Conservation (phyloP, 2,797 vertebrate genomes). For the Anguilla pacifica region DNA sequence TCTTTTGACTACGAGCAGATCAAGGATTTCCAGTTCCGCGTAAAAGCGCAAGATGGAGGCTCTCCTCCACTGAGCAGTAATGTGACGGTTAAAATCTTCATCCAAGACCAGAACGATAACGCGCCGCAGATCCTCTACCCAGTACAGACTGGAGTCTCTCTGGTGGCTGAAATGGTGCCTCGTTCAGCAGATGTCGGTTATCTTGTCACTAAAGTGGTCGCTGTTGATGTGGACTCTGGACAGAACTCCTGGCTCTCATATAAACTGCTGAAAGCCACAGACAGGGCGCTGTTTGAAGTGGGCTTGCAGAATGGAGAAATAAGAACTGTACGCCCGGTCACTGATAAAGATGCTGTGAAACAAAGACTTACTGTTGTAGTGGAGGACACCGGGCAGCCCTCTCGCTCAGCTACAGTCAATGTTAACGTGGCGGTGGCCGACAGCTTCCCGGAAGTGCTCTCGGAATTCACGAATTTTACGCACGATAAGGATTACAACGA, state of each 20-base stretch:
- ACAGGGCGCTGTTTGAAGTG: constrained; percentile 78
- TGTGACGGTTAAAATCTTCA: constrained; percentile 65
- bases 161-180: constrained; percentile 65
- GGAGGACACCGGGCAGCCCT: constrained; percentile 71
- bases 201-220: constrained; percentile 71
- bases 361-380: constrained; percentile 66
- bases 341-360: constrained; percentile 63
- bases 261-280: constrained; percentile 74
- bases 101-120: constrained; percentile 79
- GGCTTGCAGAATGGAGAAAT: constrained; percentile 56
- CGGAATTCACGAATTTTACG: constrained; percentile 58
- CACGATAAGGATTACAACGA: constrained; percentile 57
- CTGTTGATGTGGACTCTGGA: constrained; percentile 67
- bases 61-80: constrained; percentile 68
- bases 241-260: constrained; percentile 80
- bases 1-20: constrained; percentile 69
- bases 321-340: constrained; percentile 56
- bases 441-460: constrained; percentile 9
- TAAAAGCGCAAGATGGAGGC: constrained; percentile 63
- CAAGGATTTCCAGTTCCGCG: constrained; percentile 59
- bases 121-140: constrained; percentile 68
- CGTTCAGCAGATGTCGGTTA: constrained; percentile 64
- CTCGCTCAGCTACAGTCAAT: too few relatives aligned
- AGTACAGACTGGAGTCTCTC: constrained; percentile 56
- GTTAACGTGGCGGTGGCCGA: too few relatives aligned